These are phyloP conservation scores for Dicycla oo DNA, from an alignment of 2,888 invertebrate species.

Conservation along the genomic window DNA sequence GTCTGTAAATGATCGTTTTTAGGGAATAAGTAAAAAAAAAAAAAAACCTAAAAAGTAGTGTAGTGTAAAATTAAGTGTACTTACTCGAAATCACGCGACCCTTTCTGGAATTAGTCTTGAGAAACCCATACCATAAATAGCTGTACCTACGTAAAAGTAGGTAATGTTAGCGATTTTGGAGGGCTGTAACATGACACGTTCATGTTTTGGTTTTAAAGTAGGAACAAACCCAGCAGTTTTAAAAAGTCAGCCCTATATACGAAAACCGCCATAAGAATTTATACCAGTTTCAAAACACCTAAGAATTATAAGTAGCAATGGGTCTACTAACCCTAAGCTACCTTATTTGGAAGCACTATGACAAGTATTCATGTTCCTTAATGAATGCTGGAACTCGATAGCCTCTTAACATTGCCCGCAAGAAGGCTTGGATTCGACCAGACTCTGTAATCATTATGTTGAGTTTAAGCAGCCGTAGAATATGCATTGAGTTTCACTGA, in stretches of 20 bases:
- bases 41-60: too few species aligned
- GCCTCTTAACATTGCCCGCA: constrained; percentile 21
- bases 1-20: too few species aligned
- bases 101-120: too few species aligned
- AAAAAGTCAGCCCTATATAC: neutral
- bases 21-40: too few species aligned
- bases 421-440: constrained; percentile 25
- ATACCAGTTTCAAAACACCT: neutral
- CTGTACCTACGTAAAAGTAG: neutral
- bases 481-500: constrained; percentile 50
- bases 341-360: constrained; percentile 31
- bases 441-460: constrained; percentile 37
- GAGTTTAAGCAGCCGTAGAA: constrained; percentile 53
- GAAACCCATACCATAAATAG: neutral
- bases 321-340: neutral
- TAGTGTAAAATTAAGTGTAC: neutral
- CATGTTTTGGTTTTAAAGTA: neutral
- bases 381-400: constrained; percentile 27
- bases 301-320: constrained; percentile 6
- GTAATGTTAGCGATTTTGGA: neutral
- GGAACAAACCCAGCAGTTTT: neutral
- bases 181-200: neutral
- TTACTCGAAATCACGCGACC: too few species aligned
- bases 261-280: neutral
- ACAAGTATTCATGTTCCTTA: too few species aligned